Base-by-base conservation (phyloP, 1,140 invertebrate genomes). In the Scaptomyza pallida region DNA sequence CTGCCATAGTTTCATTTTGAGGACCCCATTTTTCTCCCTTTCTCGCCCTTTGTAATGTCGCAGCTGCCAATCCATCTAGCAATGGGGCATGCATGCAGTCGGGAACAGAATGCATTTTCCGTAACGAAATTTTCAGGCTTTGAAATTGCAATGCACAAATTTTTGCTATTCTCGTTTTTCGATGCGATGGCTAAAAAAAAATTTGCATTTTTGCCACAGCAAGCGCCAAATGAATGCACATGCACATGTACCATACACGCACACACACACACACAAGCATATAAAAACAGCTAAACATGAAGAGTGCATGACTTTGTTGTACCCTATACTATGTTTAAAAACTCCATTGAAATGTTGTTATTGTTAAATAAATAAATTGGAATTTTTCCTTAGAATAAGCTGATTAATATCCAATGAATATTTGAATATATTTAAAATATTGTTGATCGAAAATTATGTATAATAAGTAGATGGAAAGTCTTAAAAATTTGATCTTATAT, bases 41-140 rank as follows among this genome's bases (percentile, higher is more conserved):
- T 13, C 3, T 13, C n/a, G n/a, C 19, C 19, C 19, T 35, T 37
- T 76, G 80, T 86, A 72, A 75, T 72, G 78, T 61, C 51, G 17
- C 60, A 50, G 44, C 68, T 70, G 71, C 62, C 82, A 72, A 82
- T 86, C 61, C 71, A 88, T 88, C 74, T 72, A 44, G 23, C 60
- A 23, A 30, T 30, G 33, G 33, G 57, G 50, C 59, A 75, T 55
- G 41, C 50, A 41, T 78, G 71, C 35, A 17, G 52, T 51, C 63
- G 47, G 43, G 59, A 40, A 56, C 62, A 55, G 63, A 82, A 88
- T 86, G 82, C 82, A 86, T 89, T 86, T 86, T 88, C 56, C 77
- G 41, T 75, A 85, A 86, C 81, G 74, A 88, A 88, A 72, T 88
- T 86, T 86, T 50, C 82, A 70, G 82, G 72, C 82, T 89, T 88